These are phyloP conservation scores for Porites cylindrica DNA, from an alignment of 92 coral and sea anemone species.

Conservation along the genomic window DNA sequence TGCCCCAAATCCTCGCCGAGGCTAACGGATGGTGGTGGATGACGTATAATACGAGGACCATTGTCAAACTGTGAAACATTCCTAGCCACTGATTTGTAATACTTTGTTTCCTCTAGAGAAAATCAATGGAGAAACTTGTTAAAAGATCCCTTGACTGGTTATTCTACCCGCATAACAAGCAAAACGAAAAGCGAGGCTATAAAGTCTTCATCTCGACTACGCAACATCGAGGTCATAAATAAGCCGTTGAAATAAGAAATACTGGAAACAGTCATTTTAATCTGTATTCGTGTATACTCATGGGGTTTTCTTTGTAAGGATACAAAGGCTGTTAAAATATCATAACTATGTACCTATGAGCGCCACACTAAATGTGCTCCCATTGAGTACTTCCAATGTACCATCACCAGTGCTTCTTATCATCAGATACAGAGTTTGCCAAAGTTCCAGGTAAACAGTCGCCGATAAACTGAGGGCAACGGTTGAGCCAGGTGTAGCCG, in stretches of 20 bases:
- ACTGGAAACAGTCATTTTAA: too few species aligned
- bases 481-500: slow-evolving; percentile 2
- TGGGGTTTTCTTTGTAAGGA: too few species aligned
- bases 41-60: slow-evolving; percentile 52
- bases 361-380: slow-evolving; percentile 53
- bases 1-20: slow-evolving; percentile 56
- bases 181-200: too few species aligned
- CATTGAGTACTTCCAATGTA: slow-evolving; percentile 31
- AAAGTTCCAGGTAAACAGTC: slow-evolving; percentile 49
- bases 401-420: slow-evolving; percentile 52
- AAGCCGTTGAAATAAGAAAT: too few species aligned
- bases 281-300: too few species aligned
- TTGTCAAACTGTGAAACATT: slow-evolving; percentile 31
- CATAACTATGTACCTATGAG: background rate
- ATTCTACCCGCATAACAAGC: too few species aligned
- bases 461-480: slow-evolving; percentile 64
- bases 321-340: too few species aligned
- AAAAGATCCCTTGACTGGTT: rapidly evolving
- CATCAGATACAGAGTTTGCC: slow-evolving; percentile 73
- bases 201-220: too few species aligned
- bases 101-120: slow-evolving; percentile 14
- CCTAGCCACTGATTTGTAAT: slow-evolving; percentile 25
- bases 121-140: too few species aligned
- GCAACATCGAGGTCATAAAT: too few species aligned
- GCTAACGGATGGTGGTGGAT: slow-evolving; percentile 53